Percentiles rank a stretch among this genome's conserved stretches.
These are phyloP conservation scores for Bombus waltoni DNA, from an alignment of 1,140 invertebrate species.

Conservation along the genomic window DNA sequence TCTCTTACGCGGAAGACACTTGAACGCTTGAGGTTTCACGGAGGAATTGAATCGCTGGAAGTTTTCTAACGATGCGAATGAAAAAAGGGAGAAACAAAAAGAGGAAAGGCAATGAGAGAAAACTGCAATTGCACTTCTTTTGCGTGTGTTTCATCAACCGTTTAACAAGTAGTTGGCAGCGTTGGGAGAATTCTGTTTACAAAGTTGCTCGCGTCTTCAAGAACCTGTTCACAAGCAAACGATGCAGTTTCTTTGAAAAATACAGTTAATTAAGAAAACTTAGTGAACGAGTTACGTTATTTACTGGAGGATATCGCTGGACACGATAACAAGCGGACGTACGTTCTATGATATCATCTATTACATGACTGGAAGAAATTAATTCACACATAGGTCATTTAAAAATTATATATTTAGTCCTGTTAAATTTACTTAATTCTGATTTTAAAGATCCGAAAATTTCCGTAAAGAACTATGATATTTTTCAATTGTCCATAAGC, in stretches of 20 bases:
- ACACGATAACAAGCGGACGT: background rate
- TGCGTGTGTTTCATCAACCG: background rate
- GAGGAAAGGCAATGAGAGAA: background rate
- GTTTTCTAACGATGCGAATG: background rate
- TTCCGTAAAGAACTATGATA: background rate
- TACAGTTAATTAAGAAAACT: slow-evolving; percentile 41
- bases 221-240: slow-evolving; percentile 1
- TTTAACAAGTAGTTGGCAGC: slow-evolving; percentile 11
- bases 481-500: background rate
- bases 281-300: background rate
- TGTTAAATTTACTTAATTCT: background rate
- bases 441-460: too few species aligned
- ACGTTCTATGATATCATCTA: background rate
- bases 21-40: background rate
- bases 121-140: slow-evolving; percentile 18
- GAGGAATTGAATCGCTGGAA: background rate
- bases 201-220: background rate
- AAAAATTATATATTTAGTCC: too few species aligned
- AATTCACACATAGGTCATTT: background rate
- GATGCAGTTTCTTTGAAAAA: background rate
- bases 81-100: background rate
- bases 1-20: background rate
- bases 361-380: background rate
- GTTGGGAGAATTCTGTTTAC: slow-evolving; percentile 21
- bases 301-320: background rate